A percentile compares a stretch with the other conserved stretches of the same genome.
Evolutionary conservation across 1,140 invertebrate species (phyloP).

Genomic region (Drosophila ananassae): DNA sequence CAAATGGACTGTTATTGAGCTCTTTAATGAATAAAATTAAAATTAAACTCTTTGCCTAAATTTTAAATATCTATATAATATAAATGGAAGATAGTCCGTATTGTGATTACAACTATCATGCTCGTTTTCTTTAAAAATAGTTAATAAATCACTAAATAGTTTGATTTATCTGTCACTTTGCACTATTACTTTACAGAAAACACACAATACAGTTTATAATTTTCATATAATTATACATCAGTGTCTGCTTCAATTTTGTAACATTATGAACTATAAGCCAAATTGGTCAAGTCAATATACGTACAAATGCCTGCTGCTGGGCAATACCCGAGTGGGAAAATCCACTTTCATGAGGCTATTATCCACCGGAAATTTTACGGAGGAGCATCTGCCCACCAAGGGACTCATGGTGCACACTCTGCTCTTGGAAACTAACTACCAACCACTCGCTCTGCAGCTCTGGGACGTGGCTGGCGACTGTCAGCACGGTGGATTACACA

Average conservation of each 20-base stretch:
- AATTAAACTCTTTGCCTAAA: background rate
- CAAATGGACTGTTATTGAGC: constrained; percentile 20
- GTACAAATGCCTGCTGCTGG: background rate
- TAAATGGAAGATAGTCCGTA: no score
- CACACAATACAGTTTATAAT: no score
- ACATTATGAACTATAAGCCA: background rate
- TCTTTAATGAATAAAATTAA: constrained; percentile 11
- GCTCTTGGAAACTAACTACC: background rate
- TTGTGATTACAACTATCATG: no score
- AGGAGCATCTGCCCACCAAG: constrained; percentile 1
- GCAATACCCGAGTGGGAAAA: background rate
- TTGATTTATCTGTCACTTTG: no score
- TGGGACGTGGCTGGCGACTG: background rate
- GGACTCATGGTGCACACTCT: constrained; percentile 1
- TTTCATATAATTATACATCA: background rate
- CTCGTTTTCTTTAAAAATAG: no score
- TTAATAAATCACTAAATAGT: no score
- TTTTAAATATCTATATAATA: no score
- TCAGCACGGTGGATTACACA: background rate
- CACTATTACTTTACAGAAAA: no score
- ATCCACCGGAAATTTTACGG: background rate
- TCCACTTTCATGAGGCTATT: background rate
- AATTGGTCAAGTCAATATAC: background rate
- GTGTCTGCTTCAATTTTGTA: background rate
- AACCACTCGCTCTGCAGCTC: background rate